A percentile compares a stretch with the other conserved stretches of the same genome.
phyloP scores from a whole-genome alignment of 2,113 vertebrate species.

The Notiomystis cincta region DNA sequence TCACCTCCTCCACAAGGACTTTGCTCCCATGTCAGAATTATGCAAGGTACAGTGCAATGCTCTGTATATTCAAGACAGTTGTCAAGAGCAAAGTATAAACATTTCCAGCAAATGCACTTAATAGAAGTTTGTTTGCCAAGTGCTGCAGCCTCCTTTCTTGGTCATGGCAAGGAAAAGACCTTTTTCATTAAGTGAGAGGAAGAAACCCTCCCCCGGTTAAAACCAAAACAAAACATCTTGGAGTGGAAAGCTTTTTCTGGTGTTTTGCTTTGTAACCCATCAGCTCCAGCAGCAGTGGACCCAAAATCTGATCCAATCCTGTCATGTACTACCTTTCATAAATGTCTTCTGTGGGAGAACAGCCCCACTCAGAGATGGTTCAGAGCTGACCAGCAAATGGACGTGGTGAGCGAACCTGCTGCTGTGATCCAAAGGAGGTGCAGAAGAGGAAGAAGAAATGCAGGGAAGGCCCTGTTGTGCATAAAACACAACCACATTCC shows the following conservation, averaged over 20 bases:
- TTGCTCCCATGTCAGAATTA: constrained; percentile 42
- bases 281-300: fast-evolving
- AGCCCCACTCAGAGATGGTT: neutral
- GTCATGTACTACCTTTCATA: neutral
- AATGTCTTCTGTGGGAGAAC: fast-evolving
- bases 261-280: neutral
- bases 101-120: constrained; percentile 57
- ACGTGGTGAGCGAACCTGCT: neutral
- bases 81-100: constrained; percentile 59
- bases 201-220: neutral
- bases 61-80: constrained; percentile 7
- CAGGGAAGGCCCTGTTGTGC: neutral
- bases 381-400: neutral
- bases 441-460: neutral
- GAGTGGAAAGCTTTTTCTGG: neutral
- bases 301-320: neutral
- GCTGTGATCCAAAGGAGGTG: neutral
- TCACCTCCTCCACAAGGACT: constrained; percentile 24
- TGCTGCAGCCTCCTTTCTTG: constrained; percentile 1
- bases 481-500: neutral
- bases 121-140: constrained; percentile 37
- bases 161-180: neutral
- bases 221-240: neutral
- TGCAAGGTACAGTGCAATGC: constrained; percentile 42
- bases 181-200: neutral